phyloP scores from a whole-genome alignment of 1,140 invertebrate species.

The Ceratosolen solmsi region DNA sequence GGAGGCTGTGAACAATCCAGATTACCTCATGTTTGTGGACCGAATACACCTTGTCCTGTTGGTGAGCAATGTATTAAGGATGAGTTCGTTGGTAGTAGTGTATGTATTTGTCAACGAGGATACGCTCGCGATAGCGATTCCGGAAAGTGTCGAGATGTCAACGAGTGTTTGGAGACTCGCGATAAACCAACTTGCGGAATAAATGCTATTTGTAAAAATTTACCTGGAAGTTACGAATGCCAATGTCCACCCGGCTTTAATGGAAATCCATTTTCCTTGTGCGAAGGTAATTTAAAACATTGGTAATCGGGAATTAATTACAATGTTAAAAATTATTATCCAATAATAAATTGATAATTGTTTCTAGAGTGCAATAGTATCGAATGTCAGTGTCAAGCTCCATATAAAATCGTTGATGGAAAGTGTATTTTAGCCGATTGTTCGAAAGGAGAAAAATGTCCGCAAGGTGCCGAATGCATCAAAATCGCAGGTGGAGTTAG shows the following conservation, averaged over 20 bases:
- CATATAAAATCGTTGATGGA: slow-evolving; percentile 86
- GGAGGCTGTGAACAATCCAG: slow-evolving; percentile 79
- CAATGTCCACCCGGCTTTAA: slow-evolving; percentile 89
- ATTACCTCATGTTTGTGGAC: slow-evolving; percentile 79
- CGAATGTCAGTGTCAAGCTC: slow-evolving; percentile 89
- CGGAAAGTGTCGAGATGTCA: slow-evolving; percentile 87
- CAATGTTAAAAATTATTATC: too few species aligned
- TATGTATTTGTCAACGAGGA: slow-evolving; percentile 90
- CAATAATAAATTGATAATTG: too few species aligned
- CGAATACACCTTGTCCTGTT: slow-evolving; percentile 82
- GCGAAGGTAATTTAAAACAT: slow-evolving; percentile 78
- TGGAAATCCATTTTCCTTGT: slow-evolving; percentile 90
- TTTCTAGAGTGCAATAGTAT: slow-evolving; percentile 83
- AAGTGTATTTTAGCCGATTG: slow-evolving; percentile 90
- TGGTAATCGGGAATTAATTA: too few species aligned
- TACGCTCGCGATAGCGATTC: slow-evolving; percentile 82
- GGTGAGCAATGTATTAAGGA: slow-evolving; percentile 90
- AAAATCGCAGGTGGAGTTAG: slow-evolving; percentile 91
- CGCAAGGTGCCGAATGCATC: slow-evolving; percentile 88
- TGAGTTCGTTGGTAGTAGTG: slow-evolving; percentile 80
- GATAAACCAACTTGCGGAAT: slow-evolving; percentile 86
- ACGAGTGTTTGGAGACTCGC: slow-evolving; percentile 86
- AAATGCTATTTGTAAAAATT: slow-evolving; percentile 92
- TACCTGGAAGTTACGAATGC: slow-evolving; percentile 95
- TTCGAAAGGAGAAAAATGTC: slow-evolving; percentile 83